Evolutionary conservation across 2,797 vertebrate species (phyloP).

Genomic region (Rhyacichthys aspro): DNA sequence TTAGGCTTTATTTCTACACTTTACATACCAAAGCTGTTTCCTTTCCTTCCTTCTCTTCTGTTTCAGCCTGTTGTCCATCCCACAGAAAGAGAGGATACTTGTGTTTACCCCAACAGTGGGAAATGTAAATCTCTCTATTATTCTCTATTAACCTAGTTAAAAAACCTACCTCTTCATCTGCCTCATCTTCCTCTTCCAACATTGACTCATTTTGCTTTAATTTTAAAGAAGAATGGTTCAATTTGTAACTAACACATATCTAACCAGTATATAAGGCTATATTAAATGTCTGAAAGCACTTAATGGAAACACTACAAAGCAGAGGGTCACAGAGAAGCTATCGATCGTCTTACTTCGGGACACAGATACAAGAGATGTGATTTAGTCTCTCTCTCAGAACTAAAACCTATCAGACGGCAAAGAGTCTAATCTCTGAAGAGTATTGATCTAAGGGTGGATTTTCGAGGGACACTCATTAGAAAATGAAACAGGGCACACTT

Average conservation of each 20-base stretch:
- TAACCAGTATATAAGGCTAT: not conserved
- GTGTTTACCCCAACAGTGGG: not conserved
- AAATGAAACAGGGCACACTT: not conserved
- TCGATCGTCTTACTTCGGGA: conserved; percentile 18
- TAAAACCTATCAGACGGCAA: conserved; percentile 19
- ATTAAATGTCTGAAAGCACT: not conserved
- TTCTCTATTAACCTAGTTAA: no score
- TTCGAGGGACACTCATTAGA: conserved; percentile 16
- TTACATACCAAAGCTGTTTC: conserved; percentile 42
- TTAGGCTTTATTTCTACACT: not conserved
- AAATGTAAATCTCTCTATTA: conserved; percentile 4
- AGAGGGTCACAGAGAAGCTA: conserved; percentile 29
- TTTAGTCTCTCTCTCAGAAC: conserved; percentile 2
- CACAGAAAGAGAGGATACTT: conserved; percentile 23
- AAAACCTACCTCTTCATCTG: conserved; percentile 63
- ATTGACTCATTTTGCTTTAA: conserved; percentile 68
- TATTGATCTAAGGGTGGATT: conserved; percentile 29
- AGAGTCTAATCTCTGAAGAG: conserved; percentile 11
- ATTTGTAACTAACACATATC: conserved; percentile 4
- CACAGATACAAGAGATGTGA: no score
- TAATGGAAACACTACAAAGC: conserved; percentile 7
- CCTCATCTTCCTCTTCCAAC: conserved; percentile 50
- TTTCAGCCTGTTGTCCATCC: conserved; percentile 39
- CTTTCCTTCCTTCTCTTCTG: conserved; percentile 47
- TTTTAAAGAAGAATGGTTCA: conserved; percentile 48